Percentiles rank a stretch among this genome's conserved stretches.
These are phyloP conservation scores for Agriopis aurantiaria DNA, from an alignment of 2,888 invertebrate genomes.

Conservation along the genomic window DNA sequence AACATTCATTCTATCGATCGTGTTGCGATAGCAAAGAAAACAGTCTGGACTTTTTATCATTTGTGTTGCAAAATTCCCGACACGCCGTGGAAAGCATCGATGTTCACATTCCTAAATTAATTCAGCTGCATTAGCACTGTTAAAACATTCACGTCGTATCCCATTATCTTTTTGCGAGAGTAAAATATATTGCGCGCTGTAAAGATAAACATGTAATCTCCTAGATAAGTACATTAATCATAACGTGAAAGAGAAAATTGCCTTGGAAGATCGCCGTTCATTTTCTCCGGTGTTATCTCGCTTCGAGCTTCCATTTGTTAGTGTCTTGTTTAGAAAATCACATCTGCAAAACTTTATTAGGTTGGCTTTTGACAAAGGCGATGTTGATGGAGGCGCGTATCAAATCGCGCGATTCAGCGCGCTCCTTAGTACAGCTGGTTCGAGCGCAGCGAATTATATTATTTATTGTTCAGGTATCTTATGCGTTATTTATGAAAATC, in stretches of 20 bases:
- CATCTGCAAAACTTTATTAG: conserved; percentile 85
- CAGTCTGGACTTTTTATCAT: conserved; percentile 67
- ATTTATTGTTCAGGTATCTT: conserved; percentile 82
- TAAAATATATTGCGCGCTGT: conserved; percentile 38
- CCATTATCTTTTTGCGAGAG: conserved; percentile 38
- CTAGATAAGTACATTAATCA: conserved; percentile 60
- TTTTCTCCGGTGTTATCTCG: conserved; percentile 67
- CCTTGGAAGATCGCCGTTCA: conserved; percentile 60
- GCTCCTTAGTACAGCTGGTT: conserved; percentile 84
- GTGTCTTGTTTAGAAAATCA: conserved; percentile 84
- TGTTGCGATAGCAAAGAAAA: conserved; percentile 79
- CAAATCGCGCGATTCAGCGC: conserved; percentile 80
- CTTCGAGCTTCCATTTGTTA: conserved; percentile 77
- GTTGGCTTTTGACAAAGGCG: conserved; percentile 80
- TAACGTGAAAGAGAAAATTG: conserved; percentile 65
- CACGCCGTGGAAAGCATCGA: conserved; percentile 62
- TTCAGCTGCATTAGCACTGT: conserved; percentile 53
- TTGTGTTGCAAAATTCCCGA: conserved; percentile 65
- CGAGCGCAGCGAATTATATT: conserved; percentile 80
- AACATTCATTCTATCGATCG: conserved; percentile 72
- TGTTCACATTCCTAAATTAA: conserved; percentile 67
- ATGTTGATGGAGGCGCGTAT: conserved; percentile 84
- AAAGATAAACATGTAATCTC: conserved; percentile 52
- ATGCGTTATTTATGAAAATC: conserved; percentile 82
- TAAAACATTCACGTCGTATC: conserved; percentile 44